phyloP scores from a whole-genome alignment of 1,140 invertebrate genomes.

The Procambarus clarkii region DNA sequence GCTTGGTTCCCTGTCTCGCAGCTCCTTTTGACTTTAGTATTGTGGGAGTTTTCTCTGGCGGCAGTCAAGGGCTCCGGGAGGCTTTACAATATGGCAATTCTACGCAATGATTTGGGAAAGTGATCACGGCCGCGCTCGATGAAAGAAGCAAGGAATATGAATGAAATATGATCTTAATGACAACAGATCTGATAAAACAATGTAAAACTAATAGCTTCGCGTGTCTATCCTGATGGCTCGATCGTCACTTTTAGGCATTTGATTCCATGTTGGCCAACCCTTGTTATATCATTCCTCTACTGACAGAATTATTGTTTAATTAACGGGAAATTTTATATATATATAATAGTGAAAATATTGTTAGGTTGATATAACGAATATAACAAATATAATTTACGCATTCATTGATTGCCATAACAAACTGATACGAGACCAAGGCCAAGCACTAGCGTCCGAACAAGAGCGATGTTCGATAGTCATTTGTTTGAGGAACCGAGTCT shows the following conservation, averaged over 20 bases:
- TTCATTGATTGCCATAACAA: no score
- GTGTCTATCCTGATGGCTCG: constrained; percentile 21
- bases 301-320: neutral
- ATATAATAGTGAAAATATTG: no score
- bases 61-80: neutral
- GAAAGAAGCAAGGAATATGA: neutral
- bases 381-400: no score
- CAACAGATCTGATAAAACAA: constrained; percentile 36
- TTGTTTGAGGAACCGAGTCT: constrained; percentile 20
- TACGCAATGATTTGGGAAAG: neutral
- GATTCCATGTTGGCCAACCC: neutral
- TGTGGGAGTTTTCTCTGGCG: no score
- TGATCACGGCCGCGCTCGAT: neutral
- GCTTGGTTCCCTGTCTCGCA: no score
- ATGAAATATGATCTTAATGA: constrained; percentile 35
- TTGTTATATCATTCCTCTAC: neutral
- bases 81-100: neutral
- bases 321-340: no score
- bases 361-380: no score
- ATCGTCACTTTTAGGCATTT: constrained; percentile 40
- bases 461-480: constrained; percentile 12
- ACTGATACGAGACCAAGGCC: neutral
- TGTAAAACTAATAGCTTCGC: constrained; percentile 33
- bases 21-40: no score
- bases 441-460: neutral